Conservation (phyloP, 2,888 invertebrate species). For the Phortica okadai region DNA sequence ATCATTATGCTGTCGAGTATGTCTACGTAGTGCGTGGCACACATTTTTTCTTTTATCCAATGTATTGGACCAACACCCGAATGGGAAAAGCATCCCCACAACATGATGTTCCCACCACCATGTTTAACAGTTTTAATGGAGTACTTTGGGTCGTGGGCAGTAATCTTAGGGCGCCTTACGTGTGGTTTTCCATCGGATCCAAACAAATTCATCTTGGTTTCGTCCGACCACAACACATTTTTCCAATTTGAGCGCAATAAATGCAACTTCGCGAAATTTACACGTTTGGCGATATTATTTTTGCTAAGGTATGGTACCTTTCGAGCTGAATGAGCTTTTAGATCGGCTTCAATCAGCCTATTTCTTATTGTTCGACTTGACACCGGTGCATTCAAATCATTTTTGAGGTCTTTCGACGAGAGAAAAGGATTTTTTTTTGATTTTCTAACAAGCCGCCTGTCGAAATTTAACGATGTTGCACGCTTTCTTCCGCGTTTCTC, state of each 20-base stretch:
- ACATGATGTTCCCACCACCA: no score
- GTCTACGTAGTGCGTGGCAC: background rate
- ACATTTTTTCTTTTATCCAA: background rate
- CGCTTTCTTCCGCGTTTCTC: background rate
- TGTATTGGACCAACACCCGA: background rate
- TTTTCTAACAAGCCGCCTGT: background rate
- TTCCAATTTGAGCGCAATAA: conserved; percentile 15
- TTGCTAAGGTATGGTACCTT: conserved; percentile 18
- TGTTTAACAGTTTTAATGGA: background rate
- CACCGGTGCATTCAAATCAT: conserved; percentile 1
- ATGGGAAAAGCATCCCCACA: background rate
- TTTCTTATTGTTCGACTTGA: conserved; percentile 9
- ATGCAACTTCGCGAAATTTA: conserved; percentile 5
- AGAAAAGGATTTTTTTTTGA: background rate
- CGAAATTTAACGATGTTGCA: background rate
- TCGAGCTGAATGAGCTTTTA: conserved; percentile 2
- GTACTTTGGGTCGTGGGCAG: conserved; percentile 31
- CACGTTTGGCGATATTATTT: background rate
- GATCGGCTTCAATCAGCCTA: background rate
- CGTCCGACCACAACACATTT: conserved; percentile 14
- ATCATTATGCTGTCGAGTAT: background rate
- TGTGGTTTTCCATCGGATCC: background rate
- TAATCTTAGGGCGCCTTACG: conserved; percentile 11
- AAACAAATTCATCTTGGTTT: no score
- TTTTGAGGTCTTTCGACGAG: background rate